Conservation (phyloP, 2,797 vertebrate genomes). For the Cacajao melanocephalus region DNA sequence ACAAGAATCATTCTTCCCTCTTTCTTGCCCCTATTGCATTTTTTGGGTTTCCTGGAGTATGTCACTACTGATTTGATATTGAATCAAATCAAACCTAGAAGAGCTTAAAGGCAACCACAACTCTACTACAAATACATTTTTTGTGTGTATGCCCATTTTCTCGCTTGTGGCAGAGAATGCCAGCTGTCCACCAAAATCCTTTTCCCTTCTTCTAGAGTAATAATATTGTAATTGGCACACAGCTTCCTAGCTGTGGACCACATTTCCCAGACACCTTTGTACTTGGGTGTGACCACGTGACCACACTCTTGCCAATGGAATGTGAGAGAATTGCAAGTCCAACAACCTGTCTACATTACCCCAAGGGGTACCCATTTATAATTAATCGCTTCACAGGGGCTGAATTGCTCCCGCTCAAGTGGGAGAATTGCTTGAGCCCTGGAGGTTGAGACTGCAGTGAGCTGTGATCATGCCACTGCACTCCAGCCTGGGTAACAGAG, state of each 20-base stretch:
- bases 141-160: neutral
- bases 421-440: neutral
- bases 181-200: neutral
- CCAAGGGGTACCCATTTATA: neutral
- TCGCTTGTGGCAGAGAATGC: neutral
- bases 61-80: neutral
- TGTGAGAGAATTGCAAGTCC: neutral
- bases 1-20: neutral
- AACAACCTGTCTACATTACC: neutral
- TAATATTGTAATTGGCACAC: neutral
- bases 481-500: neutral
- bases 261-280: neutral
- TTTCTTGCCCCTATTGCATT: neutral
- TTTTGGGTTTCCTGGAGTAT: neutral
- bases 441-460: neutral
- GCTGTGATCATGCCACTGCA: neutral
- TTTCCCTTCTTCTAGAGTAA: neutral
- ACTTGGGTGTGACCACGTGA: neutral
- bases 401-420: neutral
- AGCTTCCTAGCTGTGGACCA: neutral
- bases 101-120: neutral
- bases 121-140: neutral
- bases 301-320: neutral
- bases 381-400: neutral
- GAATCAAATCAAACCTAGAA: neutral